Evolutionary conservation across 92 coral and sea anemone species (phyloP).

Genomic region (Phenganax subtilis): DNA sequence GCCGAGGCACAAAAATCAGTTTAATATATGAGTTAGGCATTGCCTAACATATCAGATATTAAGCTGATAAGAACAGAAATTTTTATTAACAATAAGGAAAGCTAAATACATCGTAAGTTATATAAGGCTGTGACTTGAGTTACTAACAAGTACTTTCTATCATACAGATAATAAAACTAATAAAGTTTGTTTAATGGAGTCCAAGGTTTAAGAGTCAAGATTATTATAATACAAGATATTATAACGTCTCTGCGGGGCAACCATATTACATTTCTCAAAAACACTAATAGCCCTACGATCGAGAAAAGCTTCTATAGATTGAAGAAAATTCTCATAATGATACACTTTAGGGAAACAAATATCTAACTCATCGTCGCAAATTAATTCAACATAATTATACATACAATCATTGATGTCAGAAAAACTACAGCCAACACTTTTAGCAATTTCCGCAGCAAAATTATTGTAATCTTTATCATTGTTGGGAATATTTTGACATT

Average conservation of each 20-base stretch:
- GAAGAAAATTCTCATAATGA: not conserved
- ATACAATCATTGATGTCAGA: not conserved
- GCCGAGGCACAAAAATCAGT: constrained; percentile 33
- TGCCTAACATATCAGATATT: constrained; percentile 67
- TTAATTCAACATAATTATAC: not conserved
- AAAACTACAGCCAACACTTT: not conserved
- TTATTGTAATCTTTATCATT: not conserved
- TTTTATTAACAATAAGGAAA: not conserved
- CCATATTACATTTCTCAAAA: not conserved
- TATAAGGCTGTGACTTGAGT: not conserved
- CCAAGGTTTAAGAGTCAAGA: not conserved
- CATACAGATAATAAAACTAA: too few relatives aligned
- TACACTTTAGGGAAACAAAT: not conserved
- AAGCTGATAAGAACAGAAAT: constrained; percentile 84
- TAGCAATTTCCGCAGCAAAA: not conserved
- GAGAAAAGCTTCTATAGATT: not conserved
- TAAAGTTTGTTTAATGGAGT: too few relatives aligned
- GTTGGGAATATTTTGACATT: not conserved
- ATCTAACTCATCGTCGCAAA: not conserved
- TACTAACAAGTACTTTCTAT: too few relatives aligned
- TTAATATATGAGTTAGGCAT: constrained; percentile 41
- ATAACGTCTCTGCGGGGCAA: not conserved
- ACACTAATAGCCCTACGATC: not conserved
- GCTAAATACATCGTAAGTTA: too few relatives aligned
- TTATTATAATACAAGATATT: not conserved